phyloP scores from a whole-genome alignment of 2,113 vertebrate genomes.

The Cochlearius cochlearius region DNA sequence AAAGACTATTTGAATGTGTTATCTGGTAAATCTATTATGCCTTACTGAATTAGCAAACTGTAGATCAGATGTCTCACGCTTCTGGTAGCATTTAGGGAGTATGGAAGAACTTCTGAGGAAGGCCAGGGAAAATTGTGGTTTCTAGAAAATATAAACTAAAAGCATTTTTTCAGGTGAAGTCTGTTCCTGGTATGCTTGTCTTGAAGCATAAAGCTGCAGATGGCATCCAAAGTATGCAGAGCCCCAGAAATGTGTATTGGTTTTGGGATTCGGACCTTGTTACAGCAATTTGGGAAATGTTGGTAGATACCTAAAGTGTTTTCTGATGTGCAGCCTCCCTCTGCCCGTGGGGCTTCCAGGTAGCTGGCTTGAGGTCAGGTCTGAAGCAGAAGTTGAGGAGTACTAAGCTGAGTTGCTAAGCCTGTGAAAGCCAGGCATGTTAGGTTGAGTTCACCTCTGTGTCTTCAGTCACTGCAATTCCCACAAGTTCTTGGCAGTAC shows the following conservation, averaged over 20 bases:
- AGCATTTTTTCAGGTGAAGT: not conserved
- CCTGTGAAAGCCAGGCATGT: not conserved
- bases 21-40: not conserved
- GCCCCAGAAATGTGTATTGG: not conserved
- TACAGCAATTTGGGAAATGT: not conserved
- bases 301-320: not conserved
- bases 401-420: not conserved
- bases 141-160: not conserved
- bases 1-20: not conserved
- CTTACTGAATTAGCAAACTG: not conserved
- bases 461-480: not conserved
- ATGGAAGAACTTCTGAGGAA: not conserved
- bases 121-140: not conserved
- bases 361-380: not conserved
- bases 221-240: not conserved
- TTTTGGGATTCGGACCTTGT: not conserved
- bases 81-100: not conserved
- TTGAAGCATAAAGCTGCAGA: not conserved
- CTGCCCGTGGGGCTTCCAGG: not conserved
- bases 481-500: not conserved
- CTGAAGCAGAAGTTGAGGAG: not conserved
- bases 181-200: not conserved
- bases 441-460: not conserved
- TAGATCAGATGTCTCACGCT: not conserved
- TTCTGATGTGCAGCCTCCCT: not conserved